A percentile compares a stretch with the other conserved stretches of the same genome.
These are phyloP conservation scores for Drosophila oshimai DNA, from an alignment of 1,140 invertebrate species.

Conservation along the genomic window DNA sequence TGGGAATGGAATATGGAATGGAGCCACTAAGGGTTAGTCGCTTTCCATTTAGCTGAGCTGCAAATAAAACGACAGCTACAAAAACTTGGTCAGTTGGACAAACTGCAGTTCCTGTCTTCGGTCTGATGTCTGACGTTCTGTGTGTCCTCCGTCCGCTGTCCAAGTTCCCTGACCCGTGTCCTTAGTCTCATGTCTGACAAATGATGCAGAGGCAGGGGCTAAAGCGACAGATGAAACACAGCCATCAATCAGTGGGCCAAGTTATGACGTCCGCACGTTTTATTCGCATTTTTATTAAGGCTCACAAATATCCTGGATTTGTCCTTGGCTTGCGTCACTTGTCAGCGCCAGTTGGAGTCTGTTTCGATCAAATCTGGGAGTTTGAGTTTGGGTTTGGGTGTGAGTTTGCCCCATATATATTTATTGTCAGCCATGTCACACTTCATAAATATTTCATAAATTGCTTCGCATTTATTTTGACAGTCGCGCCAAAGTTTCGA, in stretches of 20 bases:
- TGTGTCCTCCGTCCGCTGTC: not conserved
- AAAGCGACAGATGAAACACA: slow-evolving; percentile 56
- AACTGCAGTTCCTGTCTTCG: slow-evolving; percentile 56
- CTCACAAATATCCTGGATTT: slow-evolving; percentile 15
- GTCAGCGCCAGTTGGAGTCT: slow-evolving; percentile 46
- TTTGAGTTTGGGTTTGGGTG: not conserved
- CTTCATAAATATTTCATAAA: slow-evolving; percentile 77
- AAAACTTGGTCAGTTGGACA: slow-evolving; percentile 63
- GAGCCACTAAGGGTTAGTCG: slow-evolving; percentile 18
- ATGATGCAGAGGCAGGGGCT: slow-evolving; percentile 49
- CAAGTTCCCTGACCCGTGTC: not conserved
- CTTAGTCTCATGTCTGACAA: slow-evolving; percentile 43
- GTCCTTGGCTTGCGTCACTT: slow-evolving; percentile 53
- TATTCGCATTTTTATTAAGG: slow-evolving; percentile 39
- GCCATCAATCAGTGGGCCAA: slow-evolving; percentile 67
- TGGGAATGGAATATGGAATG: slow-evolving; percentile 11
- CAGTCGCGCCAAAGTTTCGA: slow-evolving; percentile 55
- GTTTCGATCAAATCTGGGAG: not conserved
- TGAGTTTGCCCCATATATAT: slow-evolving; percentile 24
- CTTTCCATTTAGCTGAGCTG: slow-evolving; percentile 47
- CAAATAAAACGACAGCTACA: slow-evolving; percentile 56
- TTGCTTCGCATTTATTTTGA: slow-evolving; percentile 73
- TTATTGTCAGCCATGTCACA: slow-evolving; percentile 69
- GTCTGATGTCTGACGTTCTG: not conserved
- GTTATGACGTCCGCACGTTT: slow-evolving; percentile 65